Conservation (phyloP, 2,797 vertebrate genomes). For the Coregonus sp. region DNA sequence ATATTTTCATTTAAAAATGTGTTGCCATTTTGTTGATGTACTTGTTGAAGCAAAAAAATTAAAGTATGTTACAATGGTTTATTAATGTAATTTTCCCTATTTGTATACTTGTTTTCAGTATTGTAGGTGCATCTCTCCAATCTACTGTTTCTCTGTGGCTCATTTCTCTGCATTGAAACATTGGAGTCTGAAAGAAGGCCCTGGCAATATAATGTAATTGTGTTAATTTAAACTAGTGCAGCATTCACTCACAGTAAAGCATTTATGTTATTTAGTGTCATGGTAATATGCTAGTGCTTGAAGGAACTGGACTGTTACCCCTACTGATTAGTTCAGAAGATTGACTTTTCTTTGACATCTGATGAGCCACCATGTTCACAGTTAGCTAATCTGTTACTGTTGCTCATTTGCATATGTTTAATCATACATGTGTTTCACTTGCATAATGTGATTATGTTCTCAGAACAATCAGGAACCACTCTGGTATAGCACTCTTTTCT, state of each 20-base stretch:
- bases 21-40: slow-evolving; percentile 27
- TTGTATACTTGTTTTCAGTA: slow-evolving; percentile 46
- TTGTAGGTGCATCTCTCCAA: slow-evolving; percentile 24
- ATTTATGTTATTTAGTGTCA: background rate
- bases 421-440: slow-evolving; percentile 14
- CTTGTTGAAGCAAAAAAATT: slow-evolving; percentile 37
- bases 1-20: slow-evolving; percentile 20
- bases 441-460: slow-evolving; percentile 31
- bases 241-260: background rate
- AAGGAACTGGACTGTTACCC: background rate
- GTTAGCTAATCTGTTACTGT: background rate
- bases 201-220: background rate
- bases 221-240: background rate
- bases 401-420: slow-evolving; percentile 35
- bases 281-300: background rate
- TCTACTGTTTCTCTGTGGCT: background rate
- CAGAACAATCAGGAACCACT: slow-evolving; percentile 21
- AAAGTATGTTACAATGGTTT: slow-evolving; percentile 30
- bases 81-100: slow-evolving; percentile 32
- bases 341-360: background rate
- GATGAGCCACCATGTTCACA: background rate
- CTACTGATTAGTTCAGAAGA: background rate
- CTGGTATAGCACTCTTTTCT: slow-evolving; percentile 20
- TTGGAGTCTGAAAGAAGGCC: slow-evolving; percentile 33
- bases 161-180: slow-evolving; percentile 8